These are phyloP conservation scores for Pteria penguin DNA, from an alignment of 2,888 invertebrate species.

Conservation along the genomic window DNA sequence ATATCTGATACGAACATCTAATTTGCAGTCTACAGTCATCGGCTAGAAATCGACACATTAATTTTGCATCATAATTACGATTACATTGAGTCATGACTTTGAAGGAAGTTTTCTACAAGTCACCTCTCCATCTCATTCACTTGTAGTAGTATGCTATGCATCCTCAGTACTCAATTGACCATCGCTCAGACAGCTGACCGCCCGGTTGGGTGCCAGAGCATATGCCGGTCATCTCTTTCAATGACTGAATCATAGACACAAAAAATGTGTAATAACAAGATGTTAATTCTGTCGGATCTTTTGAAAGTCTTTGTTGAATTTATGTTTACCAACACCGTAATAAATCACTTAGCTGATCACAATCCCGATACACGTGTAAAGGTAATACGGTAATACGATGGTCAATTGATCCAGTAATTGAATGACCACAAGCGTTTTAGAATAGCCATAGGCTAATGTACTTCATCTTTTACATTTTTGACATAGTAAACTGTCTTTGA, in stretches of 20 bases:
- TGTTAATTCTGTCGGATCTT: neutral
- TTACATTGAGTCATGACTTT: too few species aligned
- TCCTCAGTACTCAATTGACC: neutral
- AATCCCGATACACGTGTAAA: neutral
- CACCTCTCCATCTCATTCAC: too few species aligned
- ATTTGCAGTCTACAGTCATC: too few species aligned
- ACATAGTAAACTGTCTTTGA: neutral
- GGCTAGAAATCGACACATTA: neutral
- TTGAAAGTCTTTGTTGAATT: neutral
- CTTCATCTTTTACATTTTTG: neutral
- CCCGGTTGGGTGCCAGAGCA: neutral
- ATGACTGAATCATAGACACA: neutral
- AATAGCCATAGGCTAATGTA: neutral
- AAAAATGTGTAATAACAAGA: neutral
- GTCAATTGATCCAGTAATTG: neutral
- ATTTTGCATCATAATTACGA: neutral
- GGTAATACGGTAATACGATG: neutral
- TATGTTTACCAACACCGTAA: neutral
- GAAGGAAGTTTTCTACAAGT: too few species aligned
- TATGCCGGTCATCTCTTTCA: neutral
- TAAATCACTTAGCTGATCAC: neutral
- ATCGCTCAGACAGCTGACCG: neutral
- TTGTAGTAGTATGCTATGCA: neutral
- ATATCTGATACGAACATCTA: too few species aligned
- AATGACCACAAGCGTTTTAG: neutral